These are phyloP conservation scores for Piscicola geometra DNA, from an alignment of 2,888 invertebrate species.

Conservation along the genomic window DNA sequence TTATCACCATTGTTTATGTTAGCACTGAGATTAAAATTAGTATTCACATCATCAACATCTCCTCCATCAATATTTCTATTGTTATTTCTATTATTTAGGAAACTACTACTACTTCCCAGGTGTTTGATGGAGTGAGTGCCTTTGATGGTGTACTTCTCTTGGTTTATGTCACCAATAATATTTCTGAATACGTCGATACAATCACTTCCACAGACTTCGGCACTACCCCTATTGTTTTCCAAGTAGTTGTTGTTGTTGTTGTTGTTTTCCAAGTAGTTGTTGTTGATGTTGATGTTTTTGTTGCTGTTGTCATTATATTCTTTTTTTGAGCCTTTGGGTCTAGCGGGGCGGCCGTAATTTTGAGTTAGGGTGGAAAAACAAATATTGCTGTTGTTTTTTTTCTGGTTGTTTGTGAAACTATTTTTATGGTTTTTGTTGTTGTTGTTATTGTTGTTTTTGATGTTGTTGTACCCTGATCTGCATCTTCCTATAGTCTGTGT, in stretches of 20 bases:
- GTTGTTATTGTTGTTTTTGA: not conserved
- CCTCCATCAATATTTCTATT: too few species aligned
- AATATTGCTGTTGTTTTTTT: not conserved
- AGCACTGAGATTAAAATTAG: too few species aligned
- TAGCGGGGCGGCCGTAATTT: not conserved
- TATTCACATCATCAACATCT: too few species aligned
- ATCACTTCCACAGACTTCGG: not conserved
- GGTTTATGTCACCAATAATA: not conserved
- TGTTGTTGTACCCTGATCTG: not conserved
- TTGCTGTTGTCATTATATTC: not conserved
- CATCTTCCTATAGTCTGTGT: not conserved
- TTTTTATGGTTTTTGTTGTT: not conserved
- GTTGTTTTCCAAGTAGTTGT: constrained; percentile 3
- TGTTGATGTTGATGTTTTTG: not conserved
- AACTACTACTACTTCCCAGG: not conserved
- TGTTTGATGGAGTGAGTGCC: not conserved
- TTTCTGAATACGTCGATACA: not conserved
- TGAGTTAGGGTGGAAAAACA: not conserved
- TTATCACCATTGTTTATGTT: not conserved
- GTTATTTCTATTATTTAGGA: too few species aligned
- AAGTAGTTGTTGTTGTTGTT: too few species aligned
- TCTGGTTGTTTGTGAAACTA: not conserved
- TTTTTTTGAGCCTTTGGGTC: constrained; percentile 3
- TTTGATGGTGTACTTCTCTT: constrained; percentile 7
- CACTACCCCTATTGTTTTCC: too few species aligned